phyloP scores from a whole-genome alignment of 2,888 invertebrate genomes.

The Clepsis dumicolana region DNA sequence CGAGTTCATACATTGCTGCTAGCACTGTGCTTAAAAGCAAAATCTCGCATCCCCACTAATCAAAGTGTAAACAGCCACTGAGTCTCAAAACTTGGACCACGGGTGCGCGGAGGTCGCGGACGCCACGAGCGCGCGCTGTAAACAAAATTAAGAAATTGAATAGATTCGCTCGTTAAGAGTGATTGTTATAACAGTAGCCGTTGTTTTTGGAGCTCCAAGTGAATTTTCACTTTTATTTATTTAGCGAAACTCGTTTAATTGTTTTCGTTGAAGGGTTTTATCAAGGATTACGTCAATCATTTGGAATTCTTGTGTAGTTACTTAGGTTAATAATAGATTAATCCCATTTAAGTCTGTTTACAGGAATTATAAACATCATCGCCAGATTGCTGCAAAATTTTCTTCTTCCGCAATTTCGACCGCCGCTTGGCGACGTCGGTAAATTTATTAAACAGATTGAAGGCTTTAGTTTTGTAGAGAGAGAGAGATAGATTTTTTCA shows the following conservation, averaged over 20 bases:
- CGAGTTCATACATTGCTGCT: no score
- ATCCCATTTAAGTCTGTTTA: background rate
- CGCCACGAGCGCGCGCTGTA: constrained; percentile 35
- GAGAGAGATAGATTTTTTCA: no score
- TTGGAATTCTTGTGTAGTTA: background rate
- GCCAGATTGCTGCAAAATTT: background rate
- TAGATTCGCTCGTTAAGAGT: constrained; percentile 46
- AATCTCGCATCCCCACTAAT: no score
- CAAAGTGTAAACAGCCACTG: no score
- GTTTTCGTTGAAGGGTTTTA: background rate
- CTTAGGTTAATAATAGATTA: background rate
- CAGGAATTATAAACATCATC: background rate
- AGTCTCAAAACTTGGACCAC: constrained; percentile 15
- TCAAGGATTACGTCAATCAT: constrained; percentile 13
- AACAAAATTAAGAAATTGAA: constrained; percentile 53
- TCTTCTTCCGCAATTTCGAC: no score
- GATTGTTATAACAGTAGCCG: constrained; percentile 49
- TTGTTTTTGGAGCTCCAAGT: constrained; percentile 31
- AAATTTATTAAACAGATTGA: no score
- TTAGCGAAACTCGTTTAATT: constrained; percentile 5
- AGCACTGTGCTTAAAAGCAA: no score
- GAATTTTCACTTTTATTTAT: constrained; percentile 5
- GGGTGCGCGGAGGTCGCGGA: constrained; percentile 28
- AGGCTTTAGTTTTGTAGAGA: no score
- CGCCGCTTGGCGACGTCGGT: no score